Conservation (phyloP, 2,888 invertebrate species). For the Lasioglossum villosulum region DNA sequence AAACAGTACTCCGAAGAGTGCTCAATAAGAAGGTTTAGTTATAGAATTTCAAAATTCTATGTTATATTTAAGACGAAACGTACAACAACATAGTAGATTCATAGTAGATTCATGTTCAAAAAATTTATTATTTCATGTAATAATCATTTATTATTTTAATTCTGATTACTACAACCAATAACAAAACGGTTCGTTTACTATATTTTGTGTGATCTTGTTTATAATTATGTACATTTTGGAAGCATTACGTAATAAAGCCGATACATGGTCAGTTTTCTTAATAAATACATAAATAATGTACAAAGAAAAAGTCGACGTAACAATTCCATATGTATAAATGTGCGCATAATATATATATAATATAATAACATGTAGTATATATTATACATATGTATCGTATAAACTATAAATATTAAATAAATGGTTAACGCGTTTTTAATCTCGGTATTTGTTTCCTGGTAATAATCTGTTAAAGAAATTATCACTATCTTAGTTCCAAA, state of each 20-base stretch:
- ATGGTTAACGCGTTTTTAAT: slow-evolving; percentile 41
- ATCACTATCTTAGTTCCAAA: background rate
- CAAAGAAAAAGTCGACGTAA: slow-evolving; percentile 64
- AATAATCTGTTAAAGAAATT: background rate
- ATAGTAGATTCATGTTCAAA: slow-evolving; percentile 1
- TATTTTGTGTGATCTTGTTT: slow-evolving; percentile 30
- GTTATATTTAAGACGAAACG: background rate
- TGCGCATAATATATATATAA: slow-evolving; percentile 50
- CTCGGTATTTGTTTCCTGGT: slow-evolving; percentile 1
- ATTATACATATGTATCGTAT: slow-evolving; percentile 60
- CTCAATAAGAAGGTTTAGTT: background rate
- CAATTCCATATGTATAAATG: slow-evolving; percentile 54
- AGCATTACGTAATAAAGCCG: slow-evolving; percentile 69
- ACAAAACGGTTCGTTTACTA: slow-evolving; percentile 61
- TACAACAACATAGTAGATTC: background rate
- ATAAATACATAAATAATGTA: slow-evolving; percentile 74
- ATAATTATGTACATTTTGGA: slow-evolving; percentile 56
- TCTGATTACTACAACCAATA: slow-evolving; percentile 70
- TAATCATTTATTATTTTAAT: slow-evolving; percentile 76
- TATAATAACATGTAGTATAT: slow-evolving; percentile 40
- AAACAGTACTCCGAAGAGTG: background rate
- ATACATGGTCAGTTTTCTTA: slow-evolving; percentile 72
- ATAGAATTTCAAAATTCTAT: background rate
- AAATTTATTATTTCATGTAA: slow-evolving; percentile 69
- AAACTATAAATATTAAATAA: slow-evolving; percentile 60